Conservation (phyloP, 2,888 invertebrate species). For the Zele albiditarsus region DNA sequence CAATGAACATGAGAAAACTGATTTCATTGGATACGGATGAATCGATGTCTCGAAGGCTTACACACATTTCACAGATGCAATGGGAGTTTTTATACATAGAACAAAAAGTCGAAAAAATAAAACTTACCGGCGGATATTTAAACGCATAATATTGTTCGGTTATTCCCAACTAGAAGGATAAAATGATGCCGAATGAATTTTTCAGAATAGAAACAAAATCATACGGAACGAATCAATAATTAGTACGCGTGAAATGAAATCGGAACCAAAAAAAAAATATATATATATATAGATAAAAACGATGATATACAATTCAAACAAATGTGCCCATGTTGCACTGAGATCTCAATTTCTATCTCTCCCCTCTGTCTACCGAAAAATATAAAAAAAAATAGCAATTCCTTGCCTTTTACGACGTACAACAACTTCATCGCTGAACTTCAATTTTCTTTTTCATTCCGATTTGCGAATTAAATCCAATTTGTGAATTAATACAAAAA, state of each 20-base stretch:
- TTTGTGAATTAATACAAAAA: constrained; percentile 12
- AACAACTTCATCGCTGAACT: constrained; percentile 25
- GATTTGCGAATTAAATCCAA: constrained; percentile 27
- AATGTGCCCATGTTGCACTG: constrained; percentile 3
- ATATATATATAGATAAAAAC: constrained; percentile 4
- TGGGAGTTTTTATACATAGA: constrained; percentile 3
- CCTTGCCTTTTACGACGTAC: constrained; percentile 14
- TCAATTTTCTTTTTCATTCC: constrained; percentile 25
- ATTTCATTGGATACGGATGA: constrained; percentile 38
- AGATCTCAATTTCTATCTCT: constrained; percentile 6
- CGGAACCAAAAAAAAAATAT: constrained; percentile 19
- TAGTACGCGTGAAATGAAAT: constrained; percentile 28
- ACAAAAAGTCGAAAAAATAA: neutral
- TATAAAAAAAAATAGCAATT: constrained; percentile 14
- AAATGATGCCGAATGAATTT: constrained; percentile 17
- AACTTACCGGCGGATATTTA: constrained; percentile 34
- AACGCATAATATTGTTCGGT: constrained; percentile 36
- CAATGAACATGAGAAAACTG: constrained; percentile 25
- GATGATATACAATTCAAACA: neutral
- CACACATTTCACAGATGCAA: constrained; percentile 20
- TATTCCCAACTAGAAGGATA: constrained; percentile 29
- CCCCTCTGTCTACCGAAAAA: constrained; percentile 17
- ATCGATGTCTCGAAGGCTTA: constrained; percentile 35
- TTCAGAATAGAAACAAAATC: constrained; percentile 28
- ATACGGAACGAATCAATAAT: constrained; percentile 40